Evolutionary conservation across 2,888 invertebrate species (phyloP), one percentile per base, ranked within the genome.

Genomic region (Mesoligia furuncula): DNA sequence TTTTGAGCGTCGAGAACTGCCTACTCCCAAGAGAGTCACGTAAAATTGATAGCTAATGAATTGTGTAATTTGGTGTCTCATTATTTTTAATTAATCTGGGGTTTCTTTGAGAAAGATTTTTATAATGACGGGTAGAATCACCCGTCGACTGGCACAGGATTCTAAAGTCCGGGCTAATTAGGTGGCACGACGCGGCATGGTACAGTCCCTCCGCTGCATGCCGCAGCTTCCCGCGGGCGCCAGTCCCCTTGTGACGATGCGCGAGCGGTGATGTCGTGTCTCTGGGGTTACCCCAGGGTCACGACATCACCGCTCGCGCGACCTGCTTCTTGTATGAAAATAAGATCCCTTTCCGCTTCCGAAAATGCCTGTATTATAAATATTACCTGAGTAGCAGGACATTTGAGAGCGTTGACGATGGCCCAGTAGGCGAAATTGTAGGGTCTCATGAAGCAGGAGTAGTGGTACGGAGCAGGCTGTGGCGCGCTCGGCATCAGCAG

Each of bases 391-490:
- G 99, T 99, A 0, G 97, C 98, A 0, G 99, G 99, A 67, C 99
- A 97, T 76, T 98, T 98, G 45, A 99, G 96, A 2, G 98, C 98
- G 94, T 99, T 99, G 93, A 99, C 98, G 73, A 99, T 96, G 17
- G 98, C 98, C 93, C 98, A 99, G 94, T 99, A 99, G 31, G 97
- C 97, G 92, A 99, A 98, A 95, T 99, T 99, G 94, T 97, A 98
- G 0, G 99, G 98, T 68, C 98, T 97, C 11, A 99, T 92, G 78
- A 98, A 97, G 27, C 98, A 97, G 59, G 98, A 98, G 93, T 98
- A 98, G 94, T 99, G 99, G 94, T 98, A 99, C 36, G 98, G 98
- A 0, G 99, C 98, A 4, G 98, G 97, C 79, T 97, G 97, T 0
- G 99, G 99, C 42, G 98, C 98, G 62, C 99, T 98, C 9, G 99